These are phyloP conservation scores for Pygmarrhopalites habei DNA, from an alignment of 1,140 invertebrate species.

Conservation along the genomic window DNA sequence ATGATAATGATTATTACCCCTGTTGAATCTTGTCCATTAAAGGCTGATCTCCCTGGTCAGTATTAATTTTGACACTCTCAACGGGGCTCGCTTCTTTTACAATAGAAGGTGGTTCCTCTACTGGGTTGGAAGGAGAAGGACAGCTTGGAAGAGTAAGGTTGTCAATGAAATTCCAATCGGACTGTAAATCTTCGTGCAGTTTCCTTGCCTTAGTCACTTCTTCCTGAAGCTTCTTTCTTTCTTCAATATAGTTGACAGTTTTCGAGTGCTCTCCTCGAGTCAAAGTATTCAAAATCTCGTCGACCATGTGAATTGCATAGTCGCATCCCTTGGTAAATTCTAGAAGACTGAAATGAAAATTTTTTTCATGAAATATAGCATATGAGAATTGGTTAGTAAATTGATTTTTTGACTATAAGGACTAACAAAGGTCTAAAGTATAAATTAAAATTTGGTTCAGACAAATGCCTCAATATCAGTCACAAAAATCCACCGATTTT, in stretches of 20 bases:
- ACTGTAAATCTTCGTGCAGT: conserved; percentile 23
- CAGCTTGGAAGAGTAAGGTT: no score
- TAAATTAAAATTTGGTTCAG: no score
- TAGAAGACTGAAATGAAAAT: conserved; percentile 56
- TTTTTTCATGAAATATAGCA: conserved; percentile 10
- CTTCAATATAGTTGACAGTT: conserved; percentile 59
- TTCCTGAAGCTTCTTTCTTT: conserved; percentile 53
- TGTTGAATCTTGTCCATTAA: no score
- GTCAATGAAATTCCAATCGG: conserved; percentile 19
- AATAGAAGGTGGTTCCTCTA: no score
- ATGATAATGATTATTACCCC: not conserved
- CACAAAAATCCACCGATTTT: not conserved
- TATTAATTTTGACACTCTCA: no score
- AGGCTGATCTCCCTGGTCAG: no score
- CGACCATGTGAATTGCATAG: conserved; percentile 73
- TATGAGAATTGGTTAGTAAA: not conserved
- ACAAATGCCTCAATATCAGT: not conserved
- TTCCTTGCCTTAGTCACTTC: conserved; percentile 53
- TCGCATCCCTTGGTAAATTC: conserved; percentile 77
- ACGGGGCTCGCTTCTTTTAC: no score
- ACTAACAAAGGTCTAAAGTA: no score
- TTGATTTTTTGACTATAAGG: no score
- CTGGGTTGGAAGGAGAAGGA: no score
- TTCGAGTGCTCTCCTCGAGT: conserved; percentile 78
- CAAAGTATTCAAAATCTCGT: conserved; percentile 71